Evolutionary conservation across 2,888 invertebrate species (phyloP).

Genomic region (Ochropleura plecta): DNA sequence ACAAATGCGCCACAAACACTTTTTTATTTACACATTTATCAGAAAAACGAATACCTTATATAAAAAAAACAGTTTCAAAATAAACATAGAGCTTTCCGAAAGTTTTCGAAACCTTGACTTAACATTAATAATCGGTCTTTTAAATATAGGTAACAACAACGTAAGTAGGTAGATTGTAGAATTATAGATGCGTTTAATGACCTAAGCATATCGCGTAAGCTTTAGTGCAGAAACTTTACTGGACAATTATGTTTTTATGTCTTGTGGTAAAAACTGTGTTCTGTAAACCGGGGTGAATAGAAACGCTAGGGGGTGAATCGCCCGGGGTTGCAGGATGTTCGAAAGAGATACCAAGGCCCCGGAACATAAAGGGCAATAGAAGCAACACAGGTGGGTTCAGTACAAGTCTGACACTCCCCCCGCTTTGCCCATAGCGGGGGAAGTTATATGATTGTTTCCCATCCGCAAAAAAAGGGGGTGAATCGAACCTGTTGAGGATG

Average conservation of each 20-base stretch:
- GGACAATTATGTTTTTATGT: neutral
- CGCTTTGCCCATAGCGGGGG: too few species aligned
- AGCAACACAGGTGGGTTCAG: too few species aligned
- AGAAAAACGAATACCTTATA: too few species aligned
- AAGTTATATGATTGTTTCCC: too few species aligned
- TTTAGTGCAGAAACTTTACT: neutral
- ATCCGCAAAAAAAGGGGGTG: too few species aligned
- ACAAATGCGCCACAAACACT: too few species aligned
- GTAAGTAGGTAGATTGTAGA: neutral
- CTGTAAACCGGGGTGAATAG: neutral
- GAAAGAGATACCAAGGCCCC: too few species aligned
- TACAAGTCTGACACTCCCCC: too few species aligned
- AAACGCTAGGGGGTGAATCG: neutral
- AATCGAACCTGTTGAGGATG: too few species aligned
- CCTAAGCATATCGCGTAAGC: neutral
- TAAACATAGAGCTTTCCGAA: neutral
- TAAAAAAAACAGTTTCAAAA: neutral
- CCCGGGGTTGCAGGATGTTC: too few species aligned
- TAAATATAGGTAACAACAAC: neutral
- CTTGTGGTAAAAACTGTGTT: neutral
- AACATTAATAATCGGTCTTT: neutral
- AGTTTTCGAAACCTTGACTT: neutral
- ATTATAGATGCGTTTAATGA: constrained; percentile 3
- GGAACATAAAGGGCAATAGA: too few species aligned
- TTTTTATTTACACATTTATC: too few species aligned